These are phyloP conservation scores for Pentalonia nigronervosa DNA, from an alignment of 1,140 invertebrate genomes.

Conservation along the genomic window DNA sequence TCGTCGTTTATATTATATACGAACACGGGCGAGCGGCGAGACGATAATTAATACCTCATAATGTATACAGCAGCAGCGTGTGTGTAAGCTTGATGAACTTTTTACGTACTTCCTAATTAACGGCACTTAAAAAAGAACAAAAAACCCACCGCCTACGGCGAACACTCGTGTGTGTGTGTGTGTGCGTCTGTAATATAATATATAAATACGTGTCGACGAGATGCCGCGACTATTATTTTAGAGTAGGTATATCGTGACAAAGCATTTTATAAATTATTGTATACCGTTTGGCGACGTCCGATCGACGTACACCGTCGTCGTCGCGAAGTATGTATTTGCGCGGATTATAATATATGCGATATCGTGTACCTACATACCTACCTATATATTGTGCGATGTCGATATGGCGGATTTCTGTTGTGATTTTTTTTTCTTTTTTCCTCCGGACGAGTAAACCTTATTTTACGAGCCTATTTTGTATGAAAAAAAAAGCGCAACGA, in stretches of 20 bases:
- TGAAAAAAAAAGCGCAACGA: background rate
- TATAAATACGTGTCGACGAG: too few species aligned
- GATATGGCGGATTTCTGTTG: background rate
- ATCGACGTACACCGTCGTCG: too few species aligned
- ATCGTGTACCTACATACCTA: too few species aligned
- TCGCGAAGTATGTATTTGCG: background rate
- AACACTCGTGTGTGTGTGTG: background rate
- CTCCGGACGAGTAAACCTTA: background rate
- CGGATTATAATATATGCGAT: too few species aligned
- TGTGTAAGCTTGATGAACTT: constrained; percentile 43
- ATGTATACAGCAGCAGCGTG: background rate
- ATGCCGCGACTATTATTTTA: background rate
- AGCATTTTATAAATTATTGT: background rate
- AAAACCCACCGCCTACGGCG: constrained; percentile 36
- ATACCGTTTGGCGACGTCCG: background rate
- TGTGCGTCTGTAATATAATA: background rate
- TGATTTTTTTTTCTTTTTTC: background rate
- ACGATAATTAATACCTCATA: constrained; percentile 33
- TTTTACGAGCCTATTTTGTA: background rate
- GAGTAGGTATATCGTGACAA: background rate
- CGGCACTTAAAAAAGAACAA: constrained; percentile 17
- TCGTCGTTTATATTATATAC: background rate
- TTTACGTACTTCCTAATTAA: constrained; percentile 56
- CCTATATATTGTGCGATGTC: background rate
- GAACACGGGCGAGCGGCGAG: background rate